A percentile compares a stretch with the other conserved stretches of the same genome.
Conservation (phyloP, 1,140 invertebrate genomes). For the Xylocopa sonorina region DNA sequence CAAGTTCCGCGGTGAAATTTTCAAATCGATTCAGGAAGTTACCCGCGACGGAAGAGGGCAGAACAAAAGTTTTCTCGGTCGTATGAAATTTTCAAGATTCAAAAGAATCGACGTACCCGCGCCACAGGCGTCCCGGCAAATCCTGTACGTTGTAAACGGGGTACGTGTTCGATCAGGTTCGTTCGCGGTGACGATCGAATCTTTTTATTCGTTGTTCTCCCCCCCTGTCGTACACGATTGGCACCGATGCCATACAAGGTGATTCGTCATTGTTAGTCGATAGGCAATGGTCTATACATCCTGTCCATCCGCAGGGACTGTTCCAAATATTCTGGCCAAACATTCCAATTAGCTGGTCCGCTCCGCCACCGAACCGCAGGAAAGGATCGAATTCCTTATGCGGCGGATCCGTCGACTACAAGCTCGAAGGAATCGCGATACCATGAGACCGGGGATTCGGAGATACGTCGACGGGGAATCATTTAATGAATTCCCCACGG, state of each 20-base stretch:
- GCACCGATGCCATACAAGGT: constrained; percentile 20
- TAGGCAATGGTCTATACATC: constrained; percentile 42
- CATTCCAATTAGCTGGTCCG: constrained; percentile 67
- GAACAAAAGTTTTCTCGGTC: constrained; percentile 30
- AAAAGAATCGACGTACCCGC: constrained; percentile 9
- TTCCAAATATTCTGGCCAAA: constrained; percentile 67
- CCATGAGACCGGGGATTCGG: constrained; percentile 43
- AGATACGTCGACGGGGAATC: background rate
- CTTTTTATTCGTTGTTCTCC: background rate
- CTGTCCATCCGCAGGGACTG: constrained; percentile 52
- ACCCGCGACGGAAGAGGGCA: too few relatives aligned
- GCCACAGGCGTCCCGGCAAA: background rate
- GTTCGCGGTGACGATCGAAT: background rate
- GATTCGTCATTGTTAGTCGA: constrained; percentile 25
- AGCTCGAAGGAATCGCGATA: constrained; percentile 40
- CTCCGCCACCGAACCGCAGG: constrained; percentile 55
- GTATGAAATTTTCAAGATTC: constrained; percentile 14
- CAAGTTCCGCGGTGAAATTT: constrained; percentile 19
- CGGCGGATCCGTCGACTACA: constrained; percentile 38
- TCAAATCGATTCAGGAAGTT: constrained; percentile 36
- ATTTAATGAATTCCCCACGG: constrained; percentile 21
- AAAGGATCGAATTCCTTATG: constrained; percentile 62
- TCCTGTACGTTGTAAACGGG: constrained; percentile 18
- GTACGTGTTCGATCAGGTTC: background rate
- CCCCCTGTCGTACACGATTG: background rate